Evolutionary conservation across 53 echinoderm and acorn worm genomes (phyloP).

Genomic region (Crossaster papposus): DNA sequence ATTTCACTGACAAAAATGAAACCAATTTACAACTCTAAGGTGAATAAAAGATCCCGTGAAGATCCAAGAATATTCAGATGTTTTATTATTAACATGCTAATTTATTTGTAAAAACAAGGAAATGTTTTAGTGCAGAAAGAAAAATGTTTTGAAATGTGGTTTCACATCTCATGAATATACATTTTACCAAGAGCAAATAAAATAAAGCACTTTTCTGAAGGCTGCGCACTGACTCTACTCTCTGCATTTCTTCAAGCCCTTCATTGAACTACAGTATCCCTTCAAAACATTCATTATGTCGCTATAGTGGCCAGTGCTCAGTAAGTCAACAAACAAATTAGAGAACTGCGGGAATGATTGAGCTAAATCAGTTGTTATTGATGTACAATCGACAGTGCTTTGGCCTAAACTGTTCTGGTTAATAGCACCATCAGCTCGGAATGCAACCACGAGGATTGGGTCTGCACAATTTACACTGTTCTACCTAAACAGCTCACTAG

Average conservation of each 20-base stretch:
- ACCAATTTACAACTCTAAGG: too few relatives aligned
- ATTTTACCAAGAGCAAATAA: too few relatives aligned
- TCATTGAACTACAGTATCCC: neutral
- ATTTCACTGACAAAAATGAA: too few relatives aligned
- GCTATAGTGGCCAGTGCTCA: neutral
- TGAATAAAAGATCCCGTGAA: too few relatives aligned
- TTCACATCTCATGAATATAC: too few relatives aligned
- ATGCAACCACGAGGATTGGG: neutral
- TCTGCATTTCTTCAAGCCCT: neutral
- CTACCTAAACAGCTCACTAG: neutral
- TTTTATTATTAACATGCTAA: neutral
- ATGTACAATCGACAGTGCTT: neutral
- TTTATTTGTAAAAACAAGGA: too few relatives aligned
- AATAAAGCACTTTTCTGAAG: too few relatives aligned
- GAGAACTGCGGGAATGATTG: neutral
- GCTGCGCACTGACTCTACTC: too few relatives aligned
- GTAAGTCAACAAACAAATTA: slow-evolving; percentile 15
- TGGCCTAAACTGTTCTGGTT: neutral
- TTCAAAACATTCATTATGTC: neutral
- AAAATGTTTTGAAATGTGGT: too few relatives aligned
- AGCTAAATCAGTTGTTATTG: slow-evolving; percentile 31
- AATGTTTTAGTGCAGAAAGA: too few relatives aligned
- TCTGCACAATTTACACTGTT: neutral
- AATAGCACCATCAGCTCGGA: neutral
- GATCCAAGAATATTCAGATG: neutral